phyloP scores from a whole-genome alignment of 2,888 invertebrate species.

The Lacanobia wlatinum region DNA sequence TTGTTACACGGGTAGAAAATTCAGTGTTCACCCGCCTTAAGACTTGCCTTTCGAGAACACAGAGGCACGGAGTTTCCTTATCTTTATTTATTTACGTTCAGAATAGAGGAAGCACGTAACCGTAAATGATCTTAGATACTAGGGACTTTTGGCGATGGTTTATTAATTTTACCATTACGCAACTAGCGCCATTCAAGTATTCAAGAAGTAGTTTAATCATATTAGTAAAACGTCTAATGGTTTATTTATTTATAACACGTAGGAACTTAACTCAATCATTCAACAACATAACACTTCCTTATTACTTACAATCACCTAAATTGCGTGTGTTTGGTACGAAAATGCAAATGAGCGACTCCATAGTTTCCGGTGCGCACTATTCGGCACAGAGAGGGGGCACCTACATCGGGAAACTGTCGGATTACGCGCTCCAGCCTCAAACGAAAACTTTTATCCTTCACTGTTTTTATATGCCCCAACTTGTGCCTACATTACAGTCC shows the following conservation, averaged over 20 bases:
- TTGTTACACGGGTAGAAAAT: constrained; percentile 83
- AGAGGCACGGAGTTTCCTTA: constrained; percentile 58
- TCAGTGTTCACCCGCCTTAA: constrained; percentile 77
- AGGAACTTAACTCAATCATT: constrained; percentile 4
- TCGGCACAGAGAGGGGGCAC: constrained; percentile 63
- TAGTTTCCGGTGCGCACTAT: constrained; percentile 51
- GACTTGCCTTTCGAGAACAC: constrained; percentile 59
- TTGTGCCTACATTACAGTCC: constrained; percentile 68
- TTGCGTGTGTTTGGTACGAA: constrained; percentile 20
- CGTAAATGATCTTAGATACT: constrained; percentile 1
- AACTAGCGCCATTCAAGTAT: constrained; percentile 5
- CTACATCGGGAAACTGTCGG: constrained; percentile 71
- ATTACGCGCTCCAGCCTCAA: constrained; percentile 76
- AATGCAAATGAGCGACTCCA: constrained; percentile 58
- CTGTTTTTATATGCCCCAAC: constrained; percentile 72
- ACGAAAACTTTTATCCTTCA: constrained; percentile 77
- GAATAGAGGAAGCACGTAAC: constrained; percentile 21
- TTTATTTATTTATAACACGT: constrained; percentile 3
- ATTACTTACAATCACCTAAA: constrained; percentile 17
- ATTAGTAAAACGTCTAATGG: background rate
- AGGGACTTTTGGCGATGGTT: background rate
- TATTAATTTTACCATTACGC: background rate
- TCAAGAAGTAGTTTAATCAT: background rate
- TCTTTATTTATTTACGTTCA: constrained; percentile 34
- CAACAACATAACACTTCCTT: constrained; percentile 22